Percentiles rank a stretch among this genome's conserved stretches.
Conservation (phyloP, 2,888 invertebrate species). For the Folsomia manolachei region DNA sequence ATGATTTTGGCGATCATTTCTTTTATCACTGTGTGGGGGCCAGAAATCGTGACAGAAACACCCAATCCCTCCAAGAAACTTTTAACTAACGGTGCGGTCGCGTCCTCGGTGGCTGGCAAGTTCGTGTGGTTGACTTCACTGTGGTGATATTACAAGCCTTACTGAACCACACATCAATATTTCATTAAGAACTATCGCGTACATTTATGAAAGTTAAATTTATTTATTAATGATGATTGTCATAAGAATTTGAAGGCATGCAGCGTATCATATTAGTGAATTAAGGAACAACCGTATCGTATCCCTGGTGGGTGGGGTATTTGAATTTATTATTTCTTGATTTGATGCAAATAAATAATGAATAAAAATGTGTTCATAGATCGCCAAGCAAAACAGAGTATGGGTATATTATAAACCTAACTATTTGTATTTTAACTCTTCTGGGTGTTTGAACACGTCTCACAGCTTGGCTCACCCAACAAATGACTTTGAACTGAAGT, state of each 20-base stretch:
- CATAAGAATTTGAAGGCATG: conserved; percentile 19
- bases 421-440: neutral
- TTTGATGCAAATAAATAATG: conserved; percentile 13
- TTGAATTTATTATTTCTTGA: neutral
- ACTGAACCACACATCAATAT: neutral
- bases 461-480: conserved; percentile 16
- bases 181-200: conserved; percentile 8
- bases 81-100: neutral
- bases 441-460: conserved; percentile 17
- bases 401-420: too few relatives aligned
- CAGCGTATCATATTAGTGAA: conserved; percentile 14
- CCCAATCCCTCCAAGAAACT: neutral
- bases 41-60: conserved; percentile 5
- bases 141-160: too few relatives aligned
- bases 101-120: neutral
- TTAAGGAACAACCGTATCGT: too few relatives aligned
- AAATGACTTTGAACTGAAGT: neutral
- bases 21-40: conserved; percentile 10
- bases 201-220: conserved; percentile 17
- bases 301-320: conserved; percentile 17
- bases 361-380: too few relatives aligned
- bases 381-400: too few relatives aligned
- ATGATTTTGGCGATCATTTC: too few relatives aligned
- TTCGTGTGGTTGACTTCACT: too few relatives aligned
- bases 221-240: conserved; percentile 40